Evolutionary conservation across 2,888 invertebrate species (phyloP), one percentile per base, ranked within the genome.

Genomic region (Philereme vetulata): DNA sequence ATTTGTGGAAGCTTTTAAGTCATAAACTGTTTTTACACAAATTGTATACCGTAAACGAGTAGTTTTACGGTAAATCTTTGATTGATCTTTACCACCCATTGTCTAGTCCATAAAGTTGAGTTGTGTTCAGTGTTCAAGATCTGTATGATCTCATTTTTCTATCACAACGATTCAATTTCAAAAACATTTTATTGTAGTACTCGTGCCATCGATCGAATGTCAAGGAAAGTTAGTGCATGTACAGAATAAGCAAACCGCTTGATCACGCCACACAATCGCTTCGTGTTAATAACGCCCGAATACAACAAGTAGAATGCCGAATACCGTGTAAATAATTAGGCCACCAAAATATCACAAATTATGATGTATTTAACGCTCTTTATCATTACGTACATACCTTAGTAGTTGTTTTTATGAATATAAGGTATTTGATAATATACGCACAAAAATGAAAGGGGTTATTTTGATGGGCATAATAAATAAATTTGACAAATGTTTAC

Each of bases 141-240:
- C 4, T 42, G 42, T 21, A 21, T 21, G 44, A 11, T 44, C 44
- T 21, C 11, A 21, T 44, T 44, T 44, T 43, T 11, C 5, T 9
- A 43, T 36, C 5, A 21, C 21, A 21, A 1, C 21, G 1, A 21
- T 21, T 21, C 21, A 21, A 21, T 21, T 21, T 21, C 21, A 38
- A 38, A 38, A 6, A 8, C 38, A 38, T 5, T 38, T 38, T 6
- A 38, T 8, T 38, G 7, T 38, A 8, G 6, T 6, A 21, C n/a
- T 7, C 21, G 48, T 62, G 53, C 57, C 44, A 68, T 59, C 65
- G 56, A 68, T 64, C 42, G 64, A 72, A 72, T 72, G 70, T 72
- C 70, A 72, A 72, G 69, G 67, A 60, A 56, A 65, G 54, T 71
- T 38, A 54, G 21, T 54, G 67, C 65, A 65, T 59, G 65, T 58